Percentiles rank a stretch among this genome's conserved stretches.
These are phyloP conservation scores for Sinocyclocheilus maitianheensis DNA, from an alignment of 2,113 vertebrate genomes.

Conservation along the genomic window DNA sequence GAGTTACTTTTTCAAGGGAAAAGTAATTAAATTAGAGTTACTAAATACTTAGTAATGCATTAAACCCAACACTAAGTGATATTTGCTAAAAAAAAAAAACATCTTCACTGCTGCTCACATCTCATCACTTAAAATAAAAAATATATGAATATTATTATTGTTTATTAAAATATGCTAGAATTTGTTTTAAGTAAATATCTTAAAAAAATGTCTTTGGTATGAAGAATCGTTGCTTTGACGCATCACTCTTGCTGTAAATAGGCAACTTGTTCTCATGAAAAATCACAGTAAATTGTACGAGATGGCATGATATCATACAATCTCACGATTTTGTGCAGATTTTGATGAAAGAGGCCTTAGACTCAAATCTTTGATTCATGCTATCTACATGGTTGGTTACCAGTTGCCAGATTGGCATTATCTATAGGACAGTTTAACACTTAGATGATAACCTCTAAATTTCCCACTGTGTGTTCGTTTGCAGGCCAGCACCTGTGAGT, in stretches of 20 bases:
- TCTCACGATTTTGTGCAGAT: no score
- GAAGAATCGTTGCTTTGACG: not conserved
- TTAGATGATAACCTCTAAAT: slow-evolving; percentile 8
- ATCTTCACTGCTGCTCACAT: not conserved
- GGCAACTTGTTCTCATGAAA: not conserved
- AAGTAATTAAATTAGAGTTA: no score
- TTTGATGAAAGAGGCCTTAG: not conserved
- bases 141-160: no score
- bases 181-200: no score
- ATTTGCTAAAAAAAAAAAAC: not conserved
- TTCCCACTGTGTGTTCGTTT: not conserved
- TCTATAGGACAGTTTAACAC: not conserved
- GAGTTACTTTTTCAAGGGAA: no score
- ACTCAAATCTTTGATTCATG: not conserved
- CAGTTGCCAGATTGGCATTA: not conserved
- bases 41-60: no score
- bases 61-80: no score
- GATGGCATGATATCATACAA: not conserved
- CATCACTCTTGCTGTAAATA: not conserved
- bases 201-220: not conserved
- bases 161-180: no score
- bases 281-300: not conserved
- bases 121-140: not conserved
- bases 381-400: not conserved
- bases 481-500: not conserved